phyloP scores from a whole-genome alignment of 23 tunicate genomes.

The Phallusia fumigata region DNA sequence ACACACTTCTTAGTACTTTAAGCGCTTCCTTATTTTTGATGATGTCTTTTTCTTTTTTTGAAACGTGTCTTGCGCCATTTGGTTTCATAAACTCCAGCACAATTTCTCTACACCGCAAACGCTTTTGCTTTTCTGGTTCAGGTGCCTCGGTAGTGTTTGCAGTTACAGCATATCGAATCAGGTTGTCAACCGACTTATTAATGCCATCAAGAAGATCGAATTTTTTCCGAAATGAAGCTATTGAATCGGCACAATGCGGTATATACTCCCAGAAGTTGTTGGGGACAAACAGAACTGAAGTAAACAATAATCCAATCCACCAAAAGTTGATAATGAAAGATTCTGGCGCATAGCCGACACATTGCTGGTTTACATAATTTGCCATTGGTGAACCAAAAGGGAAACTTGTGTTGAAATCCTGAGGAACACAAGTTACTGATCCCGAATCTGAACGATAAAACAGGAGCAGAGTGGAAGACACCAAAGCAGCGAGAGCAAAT shows the following conservation, averaged over 20 bases:
- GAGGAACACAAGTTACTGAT: not conserved
- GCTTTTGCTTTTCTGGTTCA: not conserved
- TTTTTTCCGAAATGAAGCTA: not conserved
- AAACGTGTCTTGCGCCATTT: no score
- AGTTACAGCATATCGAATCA: not conserved
- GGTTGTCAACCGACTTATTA: not conserved
- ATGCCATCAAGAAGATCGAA: not conserved
- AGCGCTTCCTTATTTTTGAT: no score
- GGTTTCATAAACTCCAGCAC: not conserved
- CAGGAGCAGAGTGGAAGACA: not conserved
- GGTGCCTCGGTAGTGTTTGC: not conserved
- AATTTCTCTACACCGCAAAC: not conserved
- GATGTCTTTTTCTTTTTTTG: no score
- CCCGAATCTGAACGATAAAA: not conserved
- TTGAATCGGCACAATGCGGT: not conserved
- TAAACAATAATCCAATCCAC: not conserved
- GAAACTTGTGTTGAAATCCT: not conserved
- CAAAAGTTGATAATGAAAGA: not conserved
- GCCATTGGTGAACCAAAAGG: not conserved
- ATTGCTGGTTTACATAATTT: not conserved
- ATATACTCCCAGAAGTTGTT: not conserved
- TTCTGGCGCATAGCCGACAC: not conserved
- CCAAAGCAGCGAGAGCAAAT: not conserved
- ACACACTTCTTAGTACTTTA: no score
- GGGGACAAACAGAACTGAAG: not conserved